phyloP scores from a whole-genome alignment of 2,888 invertebrate genomes.

The Gandaritis pyraliata region DNA sequence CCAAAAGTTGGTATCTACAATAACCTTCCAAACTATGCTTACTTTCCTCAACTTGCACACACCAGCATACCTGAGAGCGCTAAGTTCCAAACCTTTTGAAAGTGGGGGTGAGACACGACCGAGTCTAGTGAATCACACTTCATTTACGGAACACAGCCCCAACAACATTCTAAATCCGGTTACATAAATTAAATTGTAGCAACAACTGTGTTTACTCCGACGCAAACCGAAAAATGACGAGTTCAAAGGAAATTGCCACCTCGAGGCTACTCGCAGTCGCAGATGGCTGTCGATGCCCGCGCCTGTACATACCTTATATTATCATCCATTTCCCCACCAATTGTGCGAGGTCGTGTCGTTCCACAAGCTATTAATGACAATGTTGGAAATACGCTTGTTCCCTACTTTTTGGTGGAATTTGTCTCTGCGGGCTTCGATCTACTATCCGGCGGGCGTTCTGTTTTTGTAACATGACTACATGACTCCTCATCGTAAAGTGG shows the following conservation, averaged over 20 bases:
- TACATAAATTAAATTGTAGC: slow-evolving; percentile 12
- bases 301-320: slow-evolving; percentile 25
- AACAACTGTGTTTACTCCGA: slow-evolving; percentile 16
- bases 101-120: not conserved
- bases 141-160: not conserved
- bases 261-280: slow-evolving; percentile 3
- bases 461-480: not conserved
- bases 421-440: too few relatives aligned
- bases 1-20: too few relatives aligned
- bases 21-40: too few relatives aligned
- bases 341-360: slow-evolving; percentile 34
- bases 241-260: slow-evolving; percentile 16
- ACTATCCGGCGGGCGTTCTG: too few relatives aligned
- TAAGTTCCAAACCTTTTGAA: not conserved
- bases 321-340: slow-evolving; percentile 38
- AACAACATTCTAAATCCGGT: slow-evolving; percentile 8
- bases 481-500: too few relatives aligned
- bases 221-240: slow-evolving; percentile 9
- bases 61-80: too few relatives aligned
- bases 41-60: too few relatives aligned
- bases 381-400: slow-evolving; percentile 21
- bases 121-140: not conserved
- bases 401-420: slow-evolving; percentile 14
- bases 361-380: slow-evolving; percentile 34
- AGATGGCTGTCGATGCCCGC: not conserved